Conservation (phyloP, 2,888 invertebrate species). For the Campaea margaritaria region DNA sequence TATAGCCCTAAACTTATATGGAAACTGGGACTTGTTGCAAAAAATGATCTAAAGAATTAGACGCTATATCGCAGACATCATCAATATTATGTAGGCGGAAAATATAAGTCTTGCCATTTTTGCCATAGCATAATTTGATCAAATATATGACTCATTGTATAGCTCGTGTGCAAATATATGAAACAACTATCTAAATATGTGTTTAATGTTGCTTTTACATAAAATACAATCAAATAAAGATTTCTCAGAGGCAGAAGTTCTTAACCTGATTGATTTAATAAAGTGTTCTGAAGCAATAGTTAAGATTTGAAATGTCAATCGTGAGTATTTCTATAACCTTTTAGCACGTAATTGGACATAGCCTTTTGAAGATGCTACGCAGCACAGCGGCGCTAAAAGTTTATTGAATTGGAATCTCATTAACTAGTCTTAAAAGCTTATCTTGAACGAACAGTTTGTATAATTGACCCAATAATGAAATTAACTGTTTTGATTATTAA, state of each 20-base stretch:
- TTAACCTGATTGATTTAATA: conserved; percentile 21
- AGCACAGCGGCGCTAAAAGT: conserved; percentile 37
- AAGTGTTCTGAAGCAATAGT: conserved; percentile 46
- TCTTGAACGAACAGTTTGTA: neutral
- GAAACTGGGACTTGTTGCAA: conserved; percentile 49
- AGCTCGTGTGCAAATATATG: conserved; percentile 31
- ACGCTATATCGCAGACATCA: conserved; percentile 12
- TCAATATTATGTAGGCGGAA: conserved; percentile 7
- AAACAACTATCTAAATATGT: conserved; percentile 14
- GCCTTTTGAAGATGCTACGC: conserved; percentile 40
- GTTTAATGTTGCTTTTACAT: conserved; percentile 15
- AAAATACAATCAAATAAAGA: conserved; percentile 1
- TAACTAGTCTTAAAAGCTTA: conserved; percentile 6
- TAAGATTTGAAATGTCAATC: conserved; percentile 54
- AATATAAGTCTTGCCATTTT: neutral
- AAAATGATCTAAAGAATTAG: conserved; percentile 19
- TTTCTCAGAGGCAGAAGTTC: conserved; percentile 16
- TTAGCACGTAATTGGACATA: conserved; percentile 48
- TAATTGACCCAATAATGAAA: conserved; percentile 5
- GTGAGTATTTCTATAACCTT: conserved; percentile 50
- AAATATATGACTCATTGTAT: conserved; percentile 21
- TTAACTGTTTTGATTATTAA: conserved; percentile 1
- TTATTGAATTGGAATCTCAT: conserved; percentile 38
- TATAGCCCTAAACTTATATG: conserved; percentile 52
- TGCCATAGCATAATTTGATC: neutral